A percentile compares a stretch with the other conserved stretches of the same genome.
phyloP scores from a whole-genome alignment of 2,888 invertebrate species.

The Pristionchus entomophagus region DNA sequence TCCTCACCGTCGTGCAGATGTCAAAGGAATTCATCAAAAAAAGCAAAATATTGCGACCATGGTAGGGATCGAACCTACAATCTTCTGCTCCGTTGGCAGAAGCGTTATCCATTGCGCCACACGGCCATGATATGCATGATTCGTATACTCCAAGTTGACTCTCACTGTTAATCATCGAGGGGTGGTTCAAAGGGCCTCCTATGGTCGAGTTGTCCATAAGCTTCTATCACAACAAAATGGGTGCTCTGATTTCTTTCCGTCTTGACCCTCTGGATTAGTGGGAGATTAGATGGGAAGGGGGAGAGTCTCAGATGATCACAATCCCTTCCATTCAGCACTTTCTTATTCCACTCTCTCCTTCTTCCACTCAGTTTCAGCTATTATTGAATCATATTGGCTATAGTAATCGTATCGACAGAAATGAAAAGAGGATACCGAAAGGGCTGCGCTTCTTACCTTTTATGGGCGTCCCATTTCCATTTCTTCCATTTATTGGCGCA shows the following conservation, averaged over 20 bases:
- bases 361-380: background rate
- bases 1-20: too few species aligned
- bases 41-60: constrained; percentile 24
- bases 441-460: background rate
- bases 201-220: background rate
- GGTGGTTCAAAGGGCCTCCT: background rate
- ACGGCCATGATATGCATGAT: constrained; percentile 47
- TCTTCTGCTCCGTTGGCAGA: constrained; percentile 77
- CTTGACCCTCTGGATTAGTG: constrained; percentile 8
- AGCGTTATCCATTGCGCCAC: constrained; percentile 74
- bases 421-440: background rate
- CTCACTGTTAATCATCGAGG: background rate
- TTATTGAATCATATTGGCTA: background rate
- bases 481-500: background rate
- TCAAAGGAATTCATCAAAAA: background rate
- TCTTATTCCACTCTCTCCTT: background rate
- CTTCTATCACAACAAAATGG: constrained; percentile 22
- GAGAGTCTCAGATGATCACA: background rate
- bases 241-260: background rate
- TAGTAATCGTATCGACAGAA: background rate
- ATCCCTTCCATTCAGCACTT: background rate
- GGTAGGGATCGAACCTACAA: constrained; percentile 75
- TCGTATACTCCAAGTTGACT: background rate
- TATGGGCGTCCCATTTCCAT: background rate
- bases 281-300: background rate